These are phyloP conservation scores for Pteria penguin DNA, from an alignment of 2,888 invertebrate genomes.

Conservation along the genomic window DNA sequence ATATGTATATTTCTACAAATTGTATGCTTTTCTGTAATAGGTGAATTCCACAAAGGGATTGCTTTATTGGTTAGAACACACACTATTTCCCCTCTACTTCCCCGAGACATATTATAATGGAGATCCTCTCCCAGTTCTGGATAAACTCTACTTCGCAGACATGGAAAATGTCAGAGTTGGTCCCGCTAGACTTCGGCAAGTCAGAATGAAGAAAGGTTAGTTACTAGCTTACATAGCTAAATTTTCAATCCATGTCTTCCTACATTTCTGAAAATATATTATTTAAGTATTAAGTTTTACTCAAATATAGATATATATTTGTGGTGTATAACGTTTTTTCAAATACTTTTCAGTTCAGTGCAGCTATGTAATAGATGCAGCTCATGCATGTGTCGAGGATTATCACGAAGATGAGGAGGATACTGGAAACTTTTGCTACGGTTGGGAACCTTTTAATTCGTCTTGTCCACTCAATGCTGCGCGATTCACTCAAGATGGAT, in stretches of 20 bases:
- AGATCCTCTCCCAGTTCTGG: constrained; percentile 7
- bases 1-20: too few relatives aligned
- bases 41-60: constrained; percentile 13
- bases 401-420: constrained; percentile 22
- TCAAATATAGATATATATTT: neutral
- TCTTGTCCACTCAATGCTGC: neutral
- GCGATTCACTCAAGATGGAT: constrained; percentile 17
- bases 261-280: too few relatives aligned
- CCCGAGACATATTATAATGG: constrained; percentile 33
- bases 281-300: neutral
- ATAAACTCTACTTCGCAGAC: constrained; percentile 48
- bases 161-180: constrained; percentile 61
- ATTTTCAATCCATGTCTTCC: too few relatives aligned
- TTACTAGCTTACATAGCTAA: too few relatives aligned
- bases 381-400: constrained; percentile 1
- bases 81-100: constrained; percentile 33
- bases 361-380: constrained; percentile 2
- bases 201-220: constrained; percentile 52
- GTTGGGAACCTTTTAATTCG: constrained; percentile 10
- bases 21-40: constrained; percentile 21
- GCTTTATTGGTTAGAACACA: constrained; percentile 24
- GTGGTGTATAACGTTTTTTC: neutral
- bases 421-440: constrained; percentile 17
- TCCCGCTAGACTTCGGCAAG: constrained; percentile 65
- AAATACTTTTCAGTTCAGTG: constrained; percentile 1